These are phyloP conservation scores for Dinocampus coccinellae DNA, from an alignment of 2,888 invertebrate species.

Conservation along the genomic window DNA sequence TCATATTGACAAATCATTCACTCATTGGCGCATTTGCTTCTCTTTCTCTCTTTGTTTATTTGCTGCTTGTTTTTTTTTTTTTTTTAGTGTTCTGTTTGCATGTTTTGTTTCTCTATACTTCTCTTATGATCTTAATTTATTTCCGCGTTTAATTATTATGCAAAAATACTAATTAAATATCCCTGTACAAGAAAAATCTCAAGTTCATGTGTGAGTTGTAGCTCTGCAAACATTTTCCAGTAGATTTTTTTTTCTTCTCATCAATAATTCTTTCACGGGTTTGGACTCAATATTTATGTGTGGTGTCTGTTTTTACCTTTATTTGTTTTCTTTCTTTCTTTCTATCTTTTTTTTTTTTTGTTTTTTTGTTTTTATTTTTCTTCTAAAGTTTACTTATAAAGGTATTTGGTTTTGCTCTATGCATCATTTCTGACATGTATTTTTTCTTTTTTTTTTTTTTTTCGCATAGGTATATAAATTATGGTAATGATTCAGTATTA, in stretches of 20 bases:
- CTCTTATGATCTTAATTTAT: conserved; percentile 23
- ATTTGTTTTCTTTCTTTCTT: conserved; percentile 39
- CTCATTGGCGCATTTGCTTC: conserved; percentile 10
- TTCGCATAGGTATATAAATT: conserved; percentile 67
- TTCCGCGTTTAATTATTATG: conserved; percentile 55
- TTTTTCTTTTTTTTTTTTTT: conserved; percentile 34
- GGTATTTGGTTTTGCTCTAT: conserved; percentile 62
- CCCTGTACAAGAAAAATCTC: conserved; percentile 65
- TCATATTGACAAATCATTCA: conserved; percentile 7
- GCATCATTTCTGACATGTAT: conserved; percentile 43
- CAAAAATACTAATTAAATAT: conserved; percentile 67
- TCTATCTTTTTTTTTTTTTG: conserved; percentile 36
- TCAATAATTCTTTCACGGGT: conserved; percentile 30
- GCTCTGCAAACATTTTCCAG: conserved; percentile 17
- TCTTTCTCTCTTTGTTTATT: conserved; percentile 31
- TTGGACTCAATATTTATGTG: conserved; percentile 47
- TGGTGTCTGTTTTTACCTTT: conserved; percentile 41
- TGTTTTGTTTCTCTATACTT: conserved; percentile 26
- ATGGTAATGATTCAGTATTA: conserved; percentile 69
- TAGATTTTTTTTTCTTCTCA: conserved; percentile 17
- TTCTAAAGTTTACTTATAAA: conserved; percentile 64
- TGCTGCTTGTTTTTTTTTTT: conserved; percentile 22
- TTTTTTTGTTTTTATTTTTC: conserved; percentile 42
- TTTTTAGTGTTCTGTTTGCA: conserved; percentile 16
- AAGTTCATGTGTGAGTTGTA: conserved; percentile 45